Base-by-base conservation (phyloP, 2,888 invertebrate genomes). In the Macroteleia sp. region DNA sequence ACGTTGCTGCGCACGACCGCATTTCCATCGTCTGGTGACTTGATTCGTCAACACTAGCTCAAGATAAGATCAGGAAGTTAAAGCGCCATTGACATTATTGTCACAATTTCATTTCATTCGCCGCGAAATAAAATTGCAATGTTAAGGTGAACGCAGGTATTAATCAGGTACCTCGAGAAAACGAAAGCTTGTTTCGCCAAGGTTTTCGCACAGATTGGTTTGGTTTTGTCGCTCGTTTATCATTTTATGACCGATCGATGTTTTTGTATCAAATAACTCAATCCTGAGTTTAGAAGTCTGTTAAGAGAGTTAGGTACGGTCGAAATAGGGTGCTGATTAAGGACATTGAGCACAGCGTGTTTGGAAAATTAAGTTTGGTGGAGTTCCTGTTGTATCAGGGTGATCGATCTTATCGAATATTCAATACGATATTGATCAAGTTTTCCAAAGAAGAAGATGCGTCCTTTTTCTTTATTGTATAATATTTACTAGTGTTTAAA, bases 51-150 rank as follows among this genome's bases (percentile, higher is more conserved):
- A 54, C 78, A 62, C 42, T 30, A 9, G 36, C 12, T 9, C 9
- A 9, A 42, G 64, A 73, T 77, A 77, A 67, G 71, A 77, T 77
- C 77, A 59, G 66, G 61, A 77, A 77, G 57, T 70, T 48, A 19
- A 56, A 52, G 44, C 64, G 69, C 48, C 69, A 70, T 64, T 69
- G 56, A 41, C 41, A 42, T 70, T 52, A 61, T 67, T 52, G 64
- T 9, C 8, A 20, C 19, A 32, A 25, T 25, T 19, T 44, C 28
- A 39, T 52, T 19, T 44, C 28, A 39, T 52, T 9, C n/a, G 4
- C 10, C 14, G 8, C 12, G 41, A 52, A 64, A 48, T 41, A 41
- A 64, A 41, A 19, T 20, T 17, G n/a, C 52, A 39, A 52, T 19
- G 42, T 32, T 30, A 50, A 50, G 28, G 32, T 12, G 41, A 39